These are phyloP conservation scores for Drosophila atroscutellata DNA, from an alignment of 2,888 invertebrate genomes.

Conservation along the genomic window DNA sequence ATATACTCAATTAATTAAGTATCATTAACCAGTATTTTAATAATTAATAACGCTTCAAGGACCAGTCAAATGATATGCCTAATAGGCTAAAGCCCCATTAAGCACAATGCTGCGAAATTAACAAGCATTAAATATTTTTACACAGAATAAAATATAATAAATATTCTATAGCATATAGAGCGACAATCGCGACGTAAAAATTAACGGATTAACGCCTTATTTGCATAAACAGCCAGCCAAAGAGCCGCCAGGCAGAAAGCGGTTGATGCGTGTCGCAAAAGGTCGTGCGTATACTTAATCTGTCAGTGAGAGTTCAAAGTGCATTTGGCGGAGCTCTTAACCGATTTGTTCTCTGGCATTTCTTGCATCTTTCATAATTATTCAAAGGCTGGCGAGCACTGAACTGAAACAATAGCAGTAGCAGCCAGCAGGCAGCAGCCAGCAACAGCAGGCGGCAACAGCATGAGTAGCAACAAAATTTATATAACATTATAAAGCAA, in stretches of 20 bases:
- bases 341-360: conserved; percentile 27
- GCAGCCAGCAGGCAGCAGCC: background rate
- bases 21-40: conserved; percentile 1
- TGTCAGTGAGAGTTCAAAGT: conserved; percentile 41
- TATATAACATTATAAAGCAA: conserved; percentile 80
- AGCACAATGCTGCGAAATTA: conserved; percentile 2
- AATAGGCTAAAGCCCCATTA: conserved; percentile 15
- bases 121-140: conserved; percentile 31
- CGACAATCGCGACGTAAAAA: conserved; percentile 21
- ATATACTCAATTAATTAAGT: background rate
- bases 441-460: conserved; percentile 10
- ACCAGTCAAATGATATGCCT: background rate
- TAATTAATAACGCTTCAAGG: conserved; percentile 14
- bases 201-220: conserved; percentile 49
- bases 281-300: conserved; percentile 50
- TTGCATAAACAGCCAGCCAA: conserved; percentile 23
- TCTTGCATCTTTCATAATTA: conserved; percentile 62
- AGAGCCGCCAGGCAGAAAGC: conserved; percentile 26
- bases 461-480: conserved; percentile 57
- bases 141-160: conserved; percentile 15
- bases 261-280: conserved; percentile 22
- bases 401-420: conserved; percentile 4
- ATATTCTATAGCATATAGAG: conserved; percentile 22
- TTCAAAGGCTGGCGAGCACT: conserved; percentile 58
- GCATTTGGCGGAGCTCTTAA: conserved; percentile 35